Base-by-base conservation (phyloP, 2,113 vertebrate species). In the Ceyx cyanopectus region DNA sequence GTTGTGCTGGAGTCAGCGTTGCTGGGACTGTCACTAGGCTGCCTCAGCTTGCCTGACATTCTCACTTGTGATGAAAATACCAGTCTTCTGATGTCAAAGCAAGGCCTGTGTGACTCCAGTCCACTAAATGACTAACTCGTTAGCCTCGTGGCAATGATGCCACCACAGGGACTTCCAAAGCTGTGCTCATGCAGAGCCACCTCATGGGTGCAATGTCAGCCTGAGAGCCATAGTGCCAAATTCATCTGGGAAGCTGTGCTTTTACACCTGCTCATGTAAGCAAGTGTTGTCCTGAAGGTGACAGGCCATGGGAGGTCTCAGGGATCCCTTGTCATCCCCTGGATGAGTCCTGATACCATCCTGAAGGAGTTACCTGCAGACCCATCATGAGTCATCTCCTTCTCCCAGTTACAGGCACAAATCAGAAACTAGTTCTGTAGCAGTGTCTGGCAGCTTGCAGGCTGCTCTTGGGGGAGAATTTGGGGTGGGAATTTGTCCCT, bases 261-360 rank as follows among this genome's bases (percentile, higher is more conserved):
- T 94, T 65, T 58, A 41, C 19, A 18, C 51, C 30, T 63, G 24
- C 5, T 83, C 68, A 19, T 40, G 61, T 50, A 79, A 87, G 14
- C 8, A 68, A 37, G 26, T 26, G 23, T 66, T 54, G 41, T 21
- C 30, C 21, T 77, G 46, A 86, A 81, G 51, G 30, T 77, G 26
- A 19, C 63, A 50, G 46, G 24, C 30, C 30, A 45, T 37, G 32
- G 29, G 63, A 61, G 1, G 0, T 58, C 29, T 12, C 9, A 22
- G 22, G 26, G 45, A 51, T 16, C 3, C 10, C n/a, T 53, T 1
- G 0, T 16, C 0, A 0, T n/a, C n/a, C 26, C 10, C 19, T 43
- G 14, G 14, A 27, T 9, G 34, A 37, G 48, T 67, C 53, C 46
- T 67, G 21, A 16, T 62, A 75, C 12, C 60, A 65, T 8, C 19